Percentiles rank a stretch among this genome's conserved stretches.
These are phyloP conservation scores for Apis florea DNA, from an alignment of 1,140 invertebrate species.

Conservation along the genomic window DNA sequence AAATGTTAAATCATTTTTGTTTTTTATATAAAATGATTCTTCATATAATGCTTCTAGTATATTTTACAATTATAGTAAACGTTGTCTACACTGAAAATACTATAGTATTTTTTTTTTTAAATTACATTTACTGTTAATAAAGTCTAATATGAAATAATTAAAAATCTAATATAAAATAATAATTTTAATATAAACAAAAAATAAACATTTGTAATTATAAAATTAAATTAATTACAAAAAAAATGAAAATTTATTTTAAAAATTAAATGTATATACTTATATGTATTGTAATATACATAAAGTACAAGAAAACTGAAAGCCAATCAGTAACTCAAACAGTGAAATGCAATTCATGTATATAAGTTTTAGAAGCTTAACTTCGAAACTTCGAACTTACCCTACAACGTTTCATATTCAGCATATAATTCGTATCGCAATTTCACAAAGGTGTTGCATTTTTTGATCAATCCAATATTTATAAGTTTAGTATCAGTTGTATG, in stretches of 20 bases:
- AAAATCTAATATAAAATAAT: background rate
- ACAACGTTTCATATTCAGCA: constrained; percentile 1
- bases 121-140: too few relatives aligned
- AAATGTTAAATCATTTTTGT: background rate
- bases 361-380: background rate
- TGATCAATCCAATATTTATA: constrained; percentile 20
- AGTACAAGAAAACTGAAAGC: background rate
- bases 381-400: background rate
- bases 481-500: background rate
- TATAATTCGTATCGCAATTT: constrained; percentile 40
- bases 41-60: background rate
- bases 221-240: background rate
- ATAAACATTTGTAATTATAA: background rate
- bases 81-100: background rate
- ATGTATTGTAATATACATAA: background rate
- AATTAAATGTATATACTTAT: background rate
- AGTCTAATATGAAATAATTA: too few relatives aligned
- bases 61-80: background rate
- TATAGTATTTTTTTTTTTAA: background rate
- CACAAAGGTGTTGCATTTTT: constrained; percentile 31
- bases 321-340: constrained; percentile 6
- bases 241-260: background rate
- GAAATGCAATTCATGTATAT: background rate
- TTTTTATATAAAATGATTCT: background rate
- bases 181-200: background rate